Evolutionary conservation across 2,888 invertebrate genomes (phyloP).

Genomic region (Polia nebulosa): DNA sequence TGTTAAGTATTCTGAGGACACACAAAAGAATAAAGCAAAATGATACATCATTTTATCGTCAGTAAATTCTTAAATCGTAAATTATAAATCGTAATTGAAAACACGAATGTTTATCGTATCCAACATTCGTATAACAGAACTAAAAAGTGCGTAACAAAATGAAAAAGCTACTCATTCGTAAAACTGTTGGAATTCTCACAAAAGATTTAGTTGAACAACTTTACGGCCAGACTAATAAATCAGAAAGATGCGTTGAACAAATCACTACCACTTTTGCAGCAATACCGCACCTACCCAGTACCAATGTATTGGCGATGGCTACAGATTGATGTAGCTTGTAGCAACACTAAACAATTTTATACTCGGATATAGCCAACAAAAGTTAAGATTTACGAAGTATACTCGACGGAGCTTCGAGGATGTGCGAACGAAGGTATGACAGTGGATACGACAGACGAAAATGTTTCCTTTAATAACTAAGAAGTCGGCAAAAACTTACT

Average conservation of each 20-base stretch:
- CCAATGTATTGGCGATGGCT: slow-evolving; percentile 69
- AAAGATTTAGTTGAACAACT: slow-evolving; percentile 56
- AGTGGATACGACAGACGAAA: slow-evolving; percentile 12
- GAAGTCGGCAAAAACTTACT: background rate
- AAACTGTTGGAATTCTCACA: slow-evolving; percentile 39
- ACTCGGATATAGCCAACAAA: slow-evolving; percentile 82
- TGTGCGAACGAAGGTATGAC: slow-evolving; percentile 43
- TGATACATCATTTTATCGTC: slow-evolving; percentile 6
- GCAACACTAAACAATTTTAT: slow-evolving; percentile 84
- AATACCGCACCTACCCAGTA: slow-evolving; percentile 59
- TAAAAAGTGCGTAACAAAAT: slow-evolving; percentile 41
- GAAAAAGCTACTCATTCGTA: slow-evolving; percentile 48
- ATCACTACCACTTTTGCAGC: slow-evolving; percentile 73
- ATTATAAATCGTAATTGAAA: slow-evolving; percentile 43
- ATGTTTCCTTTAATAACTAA: background rate
- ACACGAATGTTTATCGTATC: slow-evolving; percentile 40
- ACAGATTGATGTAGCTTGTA: slow-evolving; percentile 77
- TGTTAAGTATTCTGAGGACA: slow-evolving; percentile 31
- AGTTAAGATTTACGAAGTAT: slow-evolving; percentile 86
- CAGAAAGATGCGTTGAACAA: slow-evolving; percentile 81
- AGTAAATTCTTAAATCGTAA: slow-evolving; percentile 45
- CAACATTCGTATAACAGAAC: slow-evolving; percentile 10
- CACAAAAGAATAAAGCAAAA: slow-evolving; percentile 11
- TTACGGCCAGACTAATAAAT: slow-evolving; percentile 84
- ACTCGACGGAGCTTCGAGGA: slow-evolving; percentile 68